Base-by-base conservation (phyloP, 2,797 vertebrate species). In the Acanthurus tractus region DNA sequence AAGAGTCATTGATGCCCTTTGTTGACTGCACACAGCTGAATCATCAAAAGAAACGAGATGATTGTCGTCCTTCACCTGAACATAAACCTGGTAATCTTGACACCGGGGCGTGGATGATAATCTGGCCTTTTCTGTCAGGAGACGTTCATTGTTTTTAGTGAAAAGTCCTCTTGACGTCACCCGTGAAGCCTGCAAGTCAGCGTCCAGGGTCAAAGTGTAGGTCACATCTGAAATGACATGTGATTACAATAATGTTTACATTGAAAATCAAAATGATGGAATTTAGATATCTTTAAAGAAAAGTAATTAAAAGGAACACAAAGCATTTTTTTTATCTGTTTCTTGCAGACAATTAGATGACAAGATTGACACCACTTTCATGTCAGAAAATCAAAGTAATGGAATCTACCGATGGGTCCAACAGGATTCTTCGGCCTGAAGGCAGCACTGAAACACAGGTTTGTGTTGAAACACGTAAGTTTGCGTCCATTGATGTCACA, bases 151-250 rank as follows among this genome's bases (percentile, higher is more conserved):
- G 64, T 93, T 97, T 88, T 94, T 91, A 70, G 85, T 93, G 88
- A 98, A 98, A 45, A 97, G 73, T 9, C 96, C 97, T 90, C 97
- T 93, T 12, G 97, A 97, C 13, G 91, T 95, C 62, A 97, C 95
- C 56, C 95, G 93, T 4, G 94, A 96, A 13, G 95, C 95, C 75
- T 93, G 92, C 20, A 96, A 88, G 79, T 97, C 96, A 22, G 96
- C 96, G 67, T 98, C 97, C 81, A 98, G 61, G 14, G 96, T 98
- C 80, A 96, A 78, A 36, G 93, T 97, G 86, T 96, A 98, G 8
- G 81, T 89, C 73, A 98, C 84, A 59, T 91, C 96, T 97, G 23
- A 49, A 84, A 8, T 45, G 10, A 48, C 18, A 70, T 3, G 29
- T 34, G 29, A 34, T 5, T 34, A 34, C 29, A 34, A 34, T 34